Conservation (phyloP, 2,888 invertebrate genomes). For the Lepetodrilus schrolli region DNA sequence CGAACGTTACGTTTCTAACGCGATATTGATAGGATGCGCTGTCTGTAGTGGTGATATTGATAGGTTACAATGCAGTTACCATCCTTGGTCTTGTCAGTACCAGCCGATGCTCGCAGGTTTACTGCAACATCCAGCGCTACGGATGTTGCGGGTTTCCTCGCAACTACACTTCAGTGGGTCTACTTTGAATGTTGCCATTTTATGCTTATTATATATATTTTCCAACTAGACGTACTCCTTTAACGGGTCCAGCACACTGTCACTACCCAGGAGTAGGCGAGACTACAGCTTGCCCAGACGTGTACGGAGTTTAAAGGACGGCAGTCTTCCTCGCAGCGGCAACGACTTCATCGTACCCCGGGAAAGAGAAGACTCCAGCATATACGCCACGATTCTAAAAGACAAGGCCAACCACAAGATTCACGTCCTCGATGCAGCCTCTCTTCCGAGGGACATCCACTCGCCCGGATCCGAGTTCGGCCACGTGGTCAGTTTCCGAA, state of each 20-base stretch:
- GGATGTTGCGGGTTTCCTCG: too few relatives aligned
- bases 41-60: too few relatives aligned
- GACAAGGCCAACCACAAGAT: constrained; percentile 22
- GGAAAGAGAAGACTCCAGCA: not conserved
- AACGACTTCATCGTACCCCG: not conserved
- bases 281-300: constrained; percentile 3
- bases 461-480: not conserved
- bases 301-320: not conserved
- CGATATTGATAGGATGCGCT: too few relatives aligned
- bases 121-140: too few relatives aligned
- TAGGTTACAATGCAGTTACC: too few relatives aligned
- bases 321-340: not conserved
- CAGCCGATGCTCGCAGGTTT: too few relatives aligned
- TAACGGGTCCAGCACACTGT: not conserved
- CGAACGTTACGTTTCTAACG: too few relatives aligned
- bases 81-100: too few relatives aligned
- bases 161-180: too few relatives aligned
- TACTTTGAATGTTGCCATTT: not conserved
- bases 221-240: not conserved
- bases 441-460: not conserved
- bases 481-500: constrained; percentile 41
- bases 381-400: constrained; percentile 4
- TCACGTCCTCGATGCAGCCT: not conserved
- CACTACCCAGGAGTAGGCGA: not conserved
- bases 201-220: not conserved